Conservation (phyloP, 2,113 vertebrate species). For the Electrona antarctica region DNA sequence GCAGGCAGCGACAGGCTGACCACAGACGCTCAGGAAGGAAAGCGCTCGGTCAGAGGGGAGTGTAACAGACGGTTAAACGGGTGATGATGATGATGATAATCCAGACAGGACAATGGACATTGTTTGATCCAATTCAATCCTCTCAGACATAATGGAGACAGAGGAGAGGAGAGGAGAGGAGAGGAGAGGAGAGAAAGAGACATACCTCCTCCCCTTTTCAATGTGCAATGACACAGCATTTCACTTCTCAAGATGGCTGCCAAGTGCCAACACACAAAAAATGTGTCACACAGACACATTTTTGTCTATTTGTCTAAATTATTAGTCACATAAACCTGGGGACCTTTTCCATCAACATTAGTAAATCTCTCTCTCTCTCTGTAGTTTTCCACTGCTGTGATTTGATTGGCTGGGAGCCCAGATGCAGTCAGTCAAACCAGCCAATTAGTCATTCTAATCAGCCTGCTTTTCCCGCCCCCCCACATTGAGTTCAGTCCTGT, state of each 20-base stretch:
- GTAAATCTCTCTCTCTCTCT: neutral
- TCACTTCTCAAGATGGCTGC: neutral
- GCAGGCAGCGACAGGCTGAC: too few relatives aligned
- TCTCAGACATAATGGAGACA: too few relatives aligned
- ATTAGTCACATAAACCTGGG: neutral
- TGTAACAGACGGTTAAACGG: neutral
- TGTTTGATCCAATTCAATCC: too few relatives aligned
- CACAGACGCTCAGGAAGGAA: too few relatives aligned
- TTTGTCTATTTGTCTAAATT: neutral
- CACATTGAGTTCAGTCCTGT: neutral
- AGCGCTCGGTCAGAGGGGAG: too few relatives aligned
- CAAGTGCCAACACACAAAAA: neutral
- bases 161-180: too few relatives aligned
- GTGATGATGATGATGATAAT: too few relatives aligned
- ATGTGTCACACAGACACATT: neutral
- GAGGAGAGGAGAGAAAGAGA: too few relatives aligned
- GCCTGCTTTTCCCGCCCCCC: neutral
- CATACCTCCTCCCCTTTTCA: neutral
- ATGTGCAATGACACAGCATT: neutral
- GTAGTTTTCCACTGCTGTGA: conserved; percentile 62
- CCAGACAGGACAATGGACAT: too few relatives aligned
- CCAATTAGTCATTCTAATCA: conserved; percentile 21
- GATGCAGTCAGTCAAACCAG: conserved; percentile 16
- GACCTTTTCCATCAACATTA: neutral
- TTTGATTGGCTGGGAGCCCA: conserved; percentile 35